These are phyloP conservation scores for Halcyon badia DNA, from an alignment of 2,797 vertebrate species.

Conservation along the genomic window DNA sequence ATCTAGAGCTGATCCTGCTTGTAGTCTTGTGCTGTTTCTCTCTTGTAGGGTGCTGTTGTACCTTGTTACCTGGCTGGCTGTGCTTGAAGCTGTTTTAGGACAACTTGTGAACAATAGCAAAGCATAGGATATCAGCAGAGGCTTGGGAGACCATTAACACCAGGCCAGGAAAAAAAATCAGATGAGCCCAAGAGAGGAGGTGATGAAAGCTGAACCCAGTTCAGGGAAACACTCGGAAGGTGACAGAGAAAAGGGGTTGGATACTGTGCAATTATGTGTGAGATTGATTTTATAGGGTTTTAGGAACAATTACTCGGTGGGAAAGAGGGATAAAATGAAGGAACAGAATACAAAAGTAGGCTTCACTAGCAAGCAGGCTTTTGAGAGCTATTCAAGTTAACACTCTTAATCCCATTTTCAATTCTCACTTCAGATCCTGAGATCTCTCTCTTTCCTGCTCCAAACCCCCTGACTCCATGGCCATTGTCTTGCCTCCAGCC, in stretches of 20 bases:
- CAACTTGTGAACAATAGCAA: neutral
- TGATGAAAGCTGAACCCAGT: neutral
- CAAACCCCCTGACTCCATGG: rapidly evolving
- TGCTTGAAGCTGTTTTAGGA: neutral
- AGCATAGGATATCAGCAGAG: neutral
- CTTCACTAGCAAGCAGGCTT: neutral
- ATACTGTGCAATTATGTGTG: neutral
- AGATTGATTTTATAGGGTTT: neutral
- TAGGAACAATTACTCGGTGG: neutral
- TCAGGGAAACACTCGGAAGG: neutral
- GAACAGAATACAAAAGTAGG: neutral
- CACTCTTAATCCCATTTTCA: neutral
- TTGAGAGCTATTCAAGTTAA: neutral
- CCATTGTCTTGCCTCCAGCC: neutral
- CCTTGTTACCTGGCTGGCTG: neutral
- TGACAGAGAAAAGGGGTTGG: neutral
- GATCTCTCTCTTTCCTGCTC: neutral
- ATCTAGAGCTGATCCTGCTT: neutral
- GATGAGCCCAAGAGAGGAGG: neutral
- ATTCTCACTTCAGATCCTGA: neutral
- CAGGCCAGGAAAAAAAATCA: neutral
- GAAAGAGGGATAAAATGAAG: neutral
- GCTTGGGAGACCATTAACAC: neutral
- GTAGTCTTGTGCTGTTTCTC: neutral
- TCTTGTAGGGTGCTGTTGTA: neutral